phyloP scores from a whole-genome alignment of 2,888 invertebrate species.

The Lottia scabra region DNA sequence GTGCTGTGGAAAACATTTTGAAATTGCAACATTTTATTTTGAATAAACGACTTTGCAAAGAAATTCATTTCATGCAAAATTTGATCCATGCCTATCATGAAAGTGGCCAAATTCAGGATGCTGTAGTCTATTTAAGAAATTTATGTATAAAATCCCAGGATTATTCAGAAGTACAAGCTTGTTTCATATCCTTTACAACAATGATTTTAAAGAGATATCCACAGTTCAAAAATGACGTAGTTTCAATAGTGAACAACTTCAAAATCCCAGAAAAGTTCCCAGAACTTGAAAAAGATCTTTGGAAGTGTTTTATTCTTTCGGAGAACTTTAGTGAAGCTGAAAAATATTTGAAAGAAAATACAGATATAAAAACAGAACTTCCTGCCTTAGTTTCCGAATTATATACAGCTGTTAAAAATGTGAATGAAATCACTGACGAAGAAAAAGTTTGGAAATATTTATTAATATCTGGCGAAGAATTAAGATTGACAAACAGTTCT shows the following conservation, averaged over 20 bases:
- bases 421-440: too few species aligned
- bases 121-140: conserved; percentile 30
- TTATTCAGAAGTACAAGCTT: conserved; percentile 34
- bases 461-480: too few species aligned
- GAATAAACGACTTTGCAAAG: conserved; percentile 31
- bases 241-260: conserved; percentile 32
- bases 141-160: conserved; percentile 34
- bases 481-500: too few species aligned
- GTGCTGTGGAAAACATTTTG: conserved; percentile 37
- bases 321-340: conserved; percentile 36
- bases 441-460: too few species aligned
- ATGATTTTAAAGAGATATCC: conserved; percentile 37
- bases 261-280: conserved; percentile 24
- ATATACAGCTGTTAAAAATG: too few species aligned
- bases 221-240: conserved; percentile 26
- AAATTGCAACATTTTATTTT: conserved; percentile 34
- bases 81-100: conserved; percentile 40
- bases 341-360: conserved; percentile 19
- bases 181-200: conserved; percentile 33
- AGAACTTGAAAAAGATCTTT: conserved; percentile 29
- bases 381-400: conserved; percentile 28
- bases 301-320: conserved; percentile 38
- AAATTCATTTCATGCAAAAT: conserved; percentile 30
- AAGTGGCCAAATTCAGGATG: conserved; percentile 40
- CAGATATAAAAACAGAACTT: conserved; percentile 26